Base-by-base conservation (phyloP, 2,888 invertebrate species). In the Lasiommata megera region DNA sequence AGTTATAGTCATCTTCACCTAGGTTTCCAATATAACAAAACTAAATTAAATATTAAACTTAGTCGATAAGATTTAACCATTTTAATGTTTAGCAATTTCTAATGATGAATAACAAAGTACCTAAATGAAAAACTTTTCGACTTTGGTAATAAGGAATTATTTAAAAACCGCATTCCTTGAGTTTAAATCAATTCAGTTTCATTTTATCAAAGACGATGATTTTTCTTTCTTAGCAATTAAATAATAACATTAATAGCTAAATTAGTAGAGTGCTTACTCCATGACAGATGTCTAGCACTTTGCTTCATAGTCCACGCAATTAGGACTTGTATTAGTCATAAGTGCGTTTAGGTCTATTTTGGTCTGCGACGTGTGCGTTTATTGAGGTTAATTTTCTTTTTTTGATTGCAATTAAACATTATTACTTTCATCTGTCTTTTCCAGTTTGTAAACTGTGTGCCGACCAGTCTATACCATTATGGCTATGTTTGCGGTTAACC, bases 401-500 rank as follows among this genome's bases (percentile, higher is more conserved):
- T 56, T 53, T 29, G 43, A 23, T 38, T 38, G 36, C 23, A 44
- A 56, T 55, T 58, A 47, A 55, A 18, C 14, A 43, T 16, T 44
- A 38, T 54, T 52, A 54, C 50, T 44, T 58, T 50, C 58, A 56
- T 53, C 46, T 52, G 47, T 28, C 38, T 9, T 48, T 38, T 34
- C 28, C 12, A 31, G 40, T 37, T 28, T 18, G 53, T 46, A 43
- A 38, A n/a, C 34, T 37, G 44, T 28, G 14, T 36, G 31, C 23
- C 52, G 2, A 43, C 31, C 11, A 14, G 14, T 34, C 23, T 58
- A 55, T 55, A 51, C 36, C 47, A 53, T 40, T 41, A 58, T 51
- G 48, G 37, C 52, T 52, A 18, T 47, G 61, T 62, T 66, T 64
- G 64, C 64, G 66, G 64, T 65, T 63, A 62, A 64, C 52, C 52